These are phyloP conservation scores for Thymelicus acteon DNA, from an alignment of 2,888 invertebrate genomes.

Conservation along the genomic window DNA sequence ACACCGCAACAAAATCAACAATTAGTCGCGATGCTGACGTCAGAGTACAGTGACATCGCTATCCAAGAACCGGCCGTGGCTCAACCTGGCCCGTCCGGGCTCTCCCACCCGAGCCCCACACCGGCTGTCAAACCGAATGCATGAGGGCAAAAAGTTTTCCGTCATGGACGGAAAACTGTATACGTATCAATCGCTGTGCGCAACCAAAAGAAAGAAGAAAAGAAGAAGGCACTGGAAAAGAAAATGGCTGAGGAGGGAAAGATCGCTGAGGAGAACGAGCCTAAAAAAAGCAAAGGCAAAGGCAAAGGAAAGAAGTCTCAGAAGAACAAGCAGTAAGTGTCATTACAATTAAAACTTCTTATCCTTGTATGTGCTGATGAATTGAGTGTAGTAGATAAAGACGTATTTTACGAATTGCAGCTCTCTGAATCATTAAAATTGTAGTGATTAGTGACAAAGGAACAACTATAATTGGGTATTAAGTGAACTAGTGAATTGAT, in stretches of 20 bases:
- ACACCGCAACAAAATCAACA: slow-evolving; percentile 4
- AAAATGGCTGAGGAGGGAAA: not conserved
- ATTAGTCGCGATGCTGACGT: slow-evolving; percentile 15
- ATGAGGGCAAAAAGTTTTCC: slow-evolving; percentile 33
- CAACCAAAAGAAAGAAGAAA: not conserved
- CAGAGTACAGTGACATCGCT: slow-evolving; percentile 9
- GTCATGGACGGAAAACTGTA: slow-evolving; percentile 33
- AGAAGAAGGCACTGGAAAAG: not conserved
- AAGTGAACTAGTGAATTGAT: not conserved
- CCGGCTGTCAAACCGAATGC: slow-evolving; percentile 33
- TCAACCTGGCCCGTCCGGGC: slow-evolving; percentile 13
- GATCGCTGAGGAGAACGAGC: not conserved
- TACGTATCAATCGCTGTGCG: slow-evolving; percentile 20
- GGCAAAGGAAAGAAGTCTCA: slow-evolving; percentile 7
- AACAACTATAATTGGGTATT: slow-evolving; percentile 20
- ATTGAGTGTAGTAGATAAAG: not conserved
- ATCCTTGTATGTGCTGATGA: not conserved
- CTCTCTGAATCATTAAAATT: slow-evolving; percentile 5
- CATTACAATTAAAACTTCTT: not conserved
- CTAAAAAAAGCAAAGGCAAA: slow-evolving; percentile 7
- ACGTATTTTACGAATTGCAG: not conserved
- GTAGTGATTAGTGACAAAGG: slow-evolving; percentile 14
- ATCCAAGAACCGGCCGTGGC: slow-evolving; percentile 3
- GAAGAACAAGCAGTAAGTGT: not conserved
- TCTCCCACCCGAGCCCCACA: slow-evolving; percentile 16